Conservation (phyloP, 53 echinoderm and acorn worm species). For the Paelopatides confundens region DNA sequence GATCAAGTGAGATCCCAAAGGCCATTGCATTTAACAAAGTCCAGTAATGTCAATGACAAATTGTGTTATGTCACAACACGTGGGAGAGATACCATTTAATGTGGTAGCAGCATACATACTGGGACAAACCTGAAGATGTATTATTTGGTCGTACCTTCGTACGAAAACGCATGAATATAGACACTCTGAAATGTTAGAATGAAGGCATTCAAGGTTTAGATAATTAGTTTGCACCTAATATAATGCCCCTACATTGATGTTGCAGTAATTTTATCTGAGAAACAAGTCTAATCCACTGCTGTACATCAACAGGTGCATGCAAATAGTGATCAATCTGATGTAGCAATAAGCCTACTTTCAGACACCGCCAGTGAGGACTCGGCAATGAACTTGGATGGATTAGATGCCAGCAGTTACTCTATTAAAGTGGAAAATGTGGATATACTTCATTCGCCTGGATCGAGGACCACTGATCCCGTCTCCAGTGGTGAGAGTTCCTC, state of each 20-base stretch:
- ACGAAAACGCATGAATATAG: too few species aligned
- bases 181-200: too few species aligned
- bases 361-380: too few species aligned
- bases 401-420: too few species aligned
- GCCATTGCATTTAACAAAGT: slow-evolving; percentile 23
- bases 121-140: too few species aligned
- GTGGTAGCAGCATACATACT: background rate
- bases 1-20: background rate
- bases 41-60: slow-evolving; percentile 16
- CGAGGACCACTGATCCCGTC: background rate
- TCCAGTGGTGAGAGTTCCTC: background rate
- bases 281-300: background rate
- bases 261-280: too few species aligned
- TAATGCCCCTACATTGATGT: background rate
- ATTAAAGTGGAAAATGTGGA: too few species aligned
- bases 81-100: background rate
- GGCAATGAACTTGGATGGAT: too few species aligned
- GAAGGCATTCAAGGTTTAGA: too few species aligned
- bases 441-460: background rate
- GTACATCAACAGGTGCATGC: background rate
- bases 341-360: background rate
- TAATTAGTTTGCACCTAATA: background rate
- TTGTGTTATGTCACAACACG: slow-evolving; percentile 13
- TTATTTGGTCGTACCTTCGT: too few species aligned
- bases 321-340: background rate